Conservation (phyloP, 2,113 vertebrate species). For the Muntiacus muntjak region DNA sequence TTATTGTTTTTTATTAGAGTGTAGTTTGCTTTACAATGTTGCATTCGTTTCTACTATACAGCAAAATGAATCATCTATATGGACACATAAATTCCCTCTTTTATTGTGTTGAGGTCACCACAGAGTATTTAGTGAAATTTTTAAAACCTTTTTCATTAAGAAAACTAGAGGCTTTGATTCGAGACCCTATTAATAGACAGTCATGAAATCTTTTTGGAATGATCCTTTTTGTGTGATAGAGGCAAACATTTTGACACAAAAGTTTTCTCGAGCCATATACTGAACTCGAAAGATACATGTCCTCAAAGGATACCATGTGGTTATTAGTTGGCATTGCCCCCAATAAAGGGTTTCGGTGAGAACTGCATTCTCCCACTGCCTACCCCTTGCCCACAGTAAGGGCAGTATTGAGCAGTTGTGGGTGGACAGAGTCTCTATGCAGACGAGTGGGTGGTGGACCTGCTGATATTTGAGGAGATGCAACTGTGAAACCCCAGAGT, state of each 20-base stretch:
- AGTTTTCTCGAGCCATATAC: neutral
- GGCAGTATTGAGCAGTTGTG: neutral
- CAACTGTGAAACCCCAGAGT: neutral
- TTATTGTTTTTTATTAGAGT: neutral
- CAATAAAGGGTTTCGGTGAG: neutral
- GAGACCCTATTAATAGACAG: neutral
- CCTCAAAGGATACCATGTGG: neutral
- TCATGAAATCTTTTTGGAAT: neutral
- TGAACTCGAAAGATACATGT: neutral
- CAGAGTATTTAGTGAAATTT: neutral
- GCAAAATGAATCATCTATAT: neutral
- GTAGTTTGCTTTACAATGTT: neutral
- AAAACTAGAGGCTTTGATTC: neutral
- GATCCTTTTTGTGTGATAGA: neutral
- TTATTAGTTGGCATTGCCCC: neutral
- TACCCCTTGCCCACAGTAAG: accelerated
- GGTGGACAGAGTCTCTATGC: neutral
- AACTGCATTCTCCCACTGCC: accelerated
- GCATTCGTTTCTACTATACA: neutral
- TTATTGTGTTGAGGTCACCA: neutral
- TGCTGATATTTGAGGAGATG: neutral
- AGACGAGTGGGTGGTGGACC: neutral
- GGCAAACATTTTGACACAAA: neutral
- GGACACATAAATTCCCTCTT: neutral
- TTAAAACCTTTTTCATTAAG: neutral